phyloP scores from a whole-genome alignment of 2,888 invertebrate genomes.

The Dysmachus trigonus region DNA sequence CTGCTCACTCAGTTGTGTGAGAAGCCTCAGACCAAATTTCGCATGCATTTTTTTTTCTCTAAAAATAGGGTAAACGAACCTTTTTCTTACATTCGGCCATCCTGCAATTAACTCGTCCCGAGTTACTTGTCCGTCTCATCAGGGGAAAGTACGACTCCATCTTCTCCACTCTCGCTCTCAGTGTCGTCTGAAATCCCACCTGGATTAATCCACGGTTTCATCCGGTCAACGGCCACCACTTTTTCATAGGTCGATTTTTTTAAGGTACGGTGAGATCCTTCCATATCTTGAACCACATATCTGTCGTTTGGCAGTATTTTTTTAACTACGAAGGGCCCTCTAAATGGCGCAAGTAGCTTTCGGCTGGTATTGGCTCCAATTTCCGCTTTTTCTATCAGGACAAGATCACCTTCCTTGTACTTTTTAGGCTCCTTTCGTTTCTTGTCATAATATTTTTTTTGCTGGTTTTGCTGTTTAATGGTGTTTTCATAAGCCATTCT shows the following conservation, averaged over 20 bases:
- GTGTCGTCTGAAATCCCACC: neutral
- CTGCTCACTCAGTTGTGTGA: too few relatives aligned
- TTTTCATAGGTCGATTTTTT: neutral
- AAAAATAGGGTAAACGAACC: too few relatives aligned
- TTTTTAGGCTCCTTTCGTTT: neutral
- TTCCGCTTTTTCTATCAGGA: neutral
- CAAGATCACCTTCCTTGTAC: neutral
- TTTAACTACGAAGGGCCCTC: neutral
- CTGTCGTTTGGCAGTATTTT: neutral
- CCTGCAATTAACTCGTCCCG: neutral
- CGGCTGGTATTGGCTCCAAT: neutral
- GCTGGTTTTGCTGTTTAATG: neutral
- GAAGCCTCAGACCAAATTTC: too few relatives aligned
- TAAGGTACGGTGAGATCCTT: neutral
- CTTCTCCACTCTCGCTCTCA: neutral
- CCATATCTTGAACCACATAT: neutral
- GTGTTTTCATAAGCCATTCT: neutral
- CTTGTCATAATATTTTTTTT: neutral
- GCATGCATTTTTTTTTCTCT: too few relatives aligned
- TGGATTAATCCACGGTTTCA: neutral
- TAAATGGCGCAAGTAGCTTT: neutral
- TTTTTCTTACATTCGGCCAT: neutral
- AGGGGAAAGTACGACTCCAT: neutral
- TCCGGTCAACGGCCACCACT: neutral
- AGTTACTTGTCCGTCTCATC: neutral